phyloP scores from a whole-genome alignment of 1,140 invertebrate genomes.

The Prorops nasuta region DNA sequence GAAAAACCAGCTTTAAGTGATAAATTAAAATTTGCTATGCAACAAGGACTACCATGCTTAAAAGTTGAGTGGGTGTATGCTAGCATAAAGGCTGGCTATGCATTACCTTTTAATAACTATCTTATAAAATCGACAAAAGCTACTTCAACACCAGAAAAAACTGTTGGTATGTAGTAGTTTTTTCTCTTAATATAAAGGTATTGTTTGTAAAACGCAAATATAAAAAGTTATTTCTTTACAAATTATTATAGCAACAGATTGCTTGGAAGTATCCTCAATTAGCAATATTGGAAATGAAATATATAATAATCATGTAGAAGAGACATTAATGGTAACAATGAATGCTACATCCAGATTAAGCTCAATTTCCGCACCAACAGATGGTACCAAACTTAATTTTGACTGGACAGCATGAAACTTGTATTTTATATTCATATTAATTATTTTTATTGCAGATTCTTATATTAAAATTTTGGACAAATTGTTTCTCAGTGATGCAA shows the following conservation, averaged over 20 bases:
- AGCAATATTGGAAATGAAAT: constrained; percentile 19
- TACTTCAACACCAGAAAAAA: constrained; percentile 61
- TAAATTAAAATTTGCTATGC: constrained; percentile 77
- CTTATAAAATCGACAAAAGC: constrained; percentile 56
- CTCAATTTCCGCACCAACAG: too few relatives aligned
- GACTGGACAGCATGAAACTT: too few relatives aligned
- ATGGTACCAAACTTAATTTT: too few relatives aligned
- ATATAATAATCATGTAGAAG: constrained; percentile 16
- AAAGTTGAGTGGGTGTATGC: constrained; percentile 76
- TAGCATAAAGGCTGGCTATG: constrained; percentile 71
- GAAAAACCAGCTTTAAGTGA: constrained; percentile 66
- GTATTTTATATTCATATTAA: too few relatives aligned
- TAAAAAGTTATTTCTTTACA: constrained; percentile 1
- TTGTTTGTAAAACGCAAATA: neutral
- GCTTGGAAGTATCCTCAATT: constrained; percentile 20
- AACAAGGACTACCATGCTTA: constrained; percentile 73
- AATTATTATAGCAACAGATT: constrained; percentile 8
- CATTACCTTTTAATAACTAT: constrained; percentile 69
- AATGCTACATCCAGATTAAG: too few relatives aligned
- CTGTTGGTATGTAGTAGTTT: constrained; percentile 28
- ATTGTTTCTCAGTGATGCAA: constrained; percentile 65
- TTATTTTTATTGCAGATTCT: constrained; percentile 52
- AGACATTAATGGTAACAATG: constrained; percentile 12
- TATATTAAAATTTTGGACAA: constrained; percentile 52
- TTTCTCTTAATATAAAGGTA: neutral